A percentile compares a stretch with the other conserved stretches of the same genome.
These are phyloP conservation scores for Sorex araneus DNA, from an alignment of 2,113 vertebrate species.

Conservation along the genomic window DNA sequence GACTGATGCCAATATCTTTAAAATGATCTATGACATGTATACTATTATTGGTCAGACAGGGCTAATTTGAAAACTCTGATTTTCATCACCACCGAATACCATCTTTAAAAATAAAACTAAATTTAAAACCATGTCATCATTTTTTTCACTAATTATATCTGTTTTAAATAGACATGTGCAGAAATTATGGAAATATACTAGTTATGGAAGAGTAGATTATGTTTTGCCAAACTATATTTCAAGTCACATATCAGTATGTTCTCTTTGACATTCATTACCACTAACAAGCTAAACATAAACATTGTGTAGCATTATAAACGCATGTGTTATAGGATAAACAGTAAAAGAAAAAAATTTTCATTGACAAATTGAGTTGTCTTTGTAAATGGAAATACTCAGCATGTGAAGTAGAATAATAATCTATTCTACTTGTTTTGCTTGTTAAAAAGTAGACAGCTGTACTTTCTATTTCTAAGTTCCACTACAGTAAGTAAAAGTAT, in stretches of 20 bases:
- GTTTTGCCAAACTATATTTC: not conserved
- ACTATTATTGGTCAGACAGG: not conserved
- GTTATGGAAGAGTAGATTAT: not conserved
- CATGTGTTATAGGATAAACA: not conserved
- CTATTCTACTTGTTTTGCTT: not conserved
- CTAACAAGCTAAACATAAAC: not conserved
- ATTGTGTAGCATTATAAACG: not conserved
- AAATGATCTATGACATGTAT: not conserved
- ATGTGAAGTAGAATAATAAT: not conserved
- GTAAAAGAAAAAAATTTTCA: not conserved
- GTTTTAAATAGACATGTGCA: not conserved
- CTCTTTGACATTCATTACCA: not conserved
- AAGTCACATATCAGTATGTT: not conserved
- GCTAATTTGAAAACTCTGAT: conserved; percentile 24
- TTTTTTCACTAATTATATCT: not conserved
- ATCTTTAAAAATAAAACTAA: conserved; percentile 12
- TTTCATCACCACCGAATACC: not conserved
- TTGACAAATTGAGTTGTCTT: not conserved
- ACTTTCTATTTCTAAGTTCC: not conserved
- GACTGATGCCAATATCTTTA: not conserved
- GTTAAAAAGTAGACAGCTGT: conserved; percentile 3
- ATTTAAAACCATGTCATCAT: not conserved
- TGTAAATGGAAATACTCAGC: not conserved
- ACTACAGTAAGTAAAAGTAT: not conserved
- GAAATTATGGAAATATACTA: not conserved